These are phyloP conservation scores for Oreochromis grahami DNA, from an alignment of 2,797 vertebrate genomes.

Conservation along the genomic window DNA sequence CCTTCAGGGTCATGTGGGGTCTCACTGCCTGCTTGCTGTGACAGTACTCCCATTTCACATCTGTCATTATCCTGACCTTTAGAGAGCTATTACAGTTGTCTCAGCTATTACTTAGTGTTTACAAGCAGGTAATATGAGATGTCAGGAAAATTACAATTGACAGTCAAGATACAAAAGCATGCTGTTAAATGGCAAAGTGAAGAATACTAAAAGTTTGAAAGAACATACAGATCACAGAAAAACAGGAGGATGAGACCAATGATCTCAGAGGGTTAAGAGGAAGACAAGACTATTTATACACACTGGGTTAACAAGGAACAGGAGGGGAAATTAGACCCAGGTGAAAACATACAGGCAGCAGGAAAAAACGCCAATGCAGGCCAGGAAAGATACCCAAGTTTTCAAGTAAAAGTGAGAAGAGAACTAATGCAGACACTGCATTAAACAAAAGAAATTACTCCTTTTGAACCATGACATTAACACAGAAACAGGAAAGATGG, in stretches of 20 bases:
- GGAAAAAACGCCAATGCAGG: not conserved
- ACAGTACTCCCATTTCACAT: not conserved
- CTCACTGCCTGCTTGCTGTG: not conserved
- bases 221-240: not conserved
- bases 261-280: not conserved
- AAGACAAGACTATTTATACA: not conserved
- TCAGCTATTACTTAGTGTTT: not conserved
- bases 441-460: not conserved
- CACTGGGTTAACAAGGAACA: not conserved
- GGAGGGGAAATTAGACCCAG: not conserved
- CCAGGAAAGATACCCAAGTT: not conserved
- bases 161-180: not conserved
- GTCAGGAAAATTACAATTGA: not conserved
- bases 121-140: not conserved
- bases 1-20: not conserved
- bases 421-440: not conserved
- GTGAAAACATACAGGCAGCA: not conserved
- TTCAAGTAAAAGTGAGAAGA: not conserved
- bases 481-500: not conserved
- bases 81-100: not conserved
- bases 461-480: not conserved
- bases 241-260: too few species aligned
- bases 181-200: not conserved
- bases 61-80: not conserved
- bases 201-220: not conserved